A percentile compares a stretch with the other conserved stretches of the same genome.
Evolutionary conservation across 2,113 vertebrate species (phyloP).

Genomic region (Rostratula benghalensis): DNA sequence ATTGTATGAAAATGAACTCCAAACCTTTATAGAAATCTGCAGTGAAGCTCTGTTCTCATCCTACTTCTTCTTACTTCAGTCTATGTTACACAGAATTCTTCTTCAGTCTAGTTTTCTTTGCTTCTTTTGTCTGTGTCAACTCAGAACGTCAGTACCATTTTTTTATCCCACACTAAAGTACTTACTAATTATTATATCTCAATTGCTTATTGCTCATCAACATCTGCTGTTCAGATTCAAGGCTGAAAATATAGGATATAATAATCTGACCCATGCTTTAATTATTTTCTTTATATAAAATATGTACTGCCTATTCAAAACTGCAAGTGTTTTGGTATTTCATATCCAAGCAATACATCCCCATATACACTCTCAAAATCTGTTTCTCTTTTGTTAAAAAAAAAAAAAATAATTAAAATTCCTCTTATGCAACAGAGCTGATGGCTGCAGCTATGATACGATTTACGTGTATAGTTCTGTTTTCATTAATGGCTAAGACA

Average conservation of each 20-base stretch:
- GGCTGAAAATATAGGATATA: not conserved
- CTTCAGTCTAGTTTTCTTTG: not conserved
- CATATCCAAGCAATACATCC: not conserved
- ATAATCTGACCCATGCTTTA: not conserved
- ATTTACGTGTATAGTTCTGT: too few relatives aligned
- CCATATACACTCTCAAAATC: accelerated
- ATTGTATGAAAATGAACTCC: not conserved
- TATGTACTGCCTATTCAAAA: not conserved
- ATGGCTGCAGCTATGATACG: not conserved
- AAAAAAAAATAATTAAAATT: not conserved
- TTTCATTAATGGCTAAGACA: not conserved
- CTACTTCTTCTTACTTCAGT: not conserved
- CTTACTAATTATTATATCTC: not conserved
- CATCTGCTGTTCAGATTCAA: not conserved
- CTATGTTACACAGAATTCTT: not conserved
- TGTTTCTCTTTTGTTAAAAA: not conserved
- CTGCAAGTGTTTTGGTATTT: not conserved
- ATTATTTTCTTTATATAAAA: not conserved
- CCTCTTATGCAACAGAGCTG: accelerated
- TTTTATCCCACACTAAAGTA: not conserved
- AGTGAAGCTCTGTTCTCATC: not conserved
- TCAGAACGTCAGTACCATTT: not conserved
- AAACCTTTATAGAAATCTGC: not conserved
- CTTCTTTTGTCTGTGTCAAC: not conserved
- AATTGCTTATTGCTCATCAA: not conserved